These are phyloP conservation scores for Danaus chrysippus DNA, from an alignment of 2,888 invertebrate genomes.

Conservation along the genomic window DNA sequence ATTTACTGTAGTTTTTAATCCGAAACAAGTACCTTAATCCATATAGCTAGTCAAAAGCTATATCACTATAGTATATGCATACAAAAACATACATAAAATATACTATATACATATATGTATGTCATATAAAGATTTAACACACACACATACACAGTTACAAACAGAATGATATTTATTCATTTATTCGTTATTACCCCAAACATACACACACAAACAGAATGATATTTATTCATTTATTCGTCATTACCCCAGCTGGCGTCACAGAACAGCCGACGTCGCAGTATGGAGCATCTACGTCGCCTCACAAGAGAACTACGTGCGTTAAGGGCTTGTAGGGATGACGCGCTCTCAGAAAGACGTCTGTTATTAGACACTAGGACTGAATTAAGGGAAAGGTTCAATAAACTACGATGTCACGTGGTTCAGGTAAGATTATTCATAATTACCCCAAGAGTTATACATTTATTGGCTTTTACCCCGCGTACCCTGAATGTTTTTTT, in stretches of 20 bases:
- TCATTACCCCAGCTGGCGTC: constrained; percentile 56
- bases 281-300: constrained; percentile 62
- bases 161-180: neutral
- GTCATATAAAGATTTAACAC: too few relatives aligned
- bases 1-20: too few relatives aligned
- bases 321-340: constrained; percentile 55
- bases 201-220: too few relatives aligned
- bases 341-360: constrained; percentile 53
- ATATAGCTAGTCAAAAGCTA: too few relatives aligned
- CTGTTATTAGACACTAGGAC: constrained; percentile 46
- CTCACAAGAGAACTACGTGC: constrained; percentile 62
- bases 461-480: too few relatives aligned
- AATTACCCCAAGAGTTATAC: too few relatives aligned
- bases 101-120: too few relatives aligned
- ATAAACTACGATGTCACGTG: constrained; percentile 45
- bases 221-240: neutral
- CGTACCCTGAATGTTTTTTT: too few relatives aligned
- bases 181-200: constrained; percentile 32
- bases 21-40: too few relatives aligned
- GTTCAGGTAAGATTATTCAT: constrained; percentile 42
- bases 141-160: constrained; percentile 30
- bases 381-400: constrained; percentile 43
- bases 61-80: too few relatives aligned
- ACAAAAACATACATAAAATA: too few relatives aligned
- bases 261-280: constrained; percentile 68